Evolutionary conservation across 2,113 vertebrate genomes (phyloP).

Genomic region (Asarcornis scutulata): DNA sequence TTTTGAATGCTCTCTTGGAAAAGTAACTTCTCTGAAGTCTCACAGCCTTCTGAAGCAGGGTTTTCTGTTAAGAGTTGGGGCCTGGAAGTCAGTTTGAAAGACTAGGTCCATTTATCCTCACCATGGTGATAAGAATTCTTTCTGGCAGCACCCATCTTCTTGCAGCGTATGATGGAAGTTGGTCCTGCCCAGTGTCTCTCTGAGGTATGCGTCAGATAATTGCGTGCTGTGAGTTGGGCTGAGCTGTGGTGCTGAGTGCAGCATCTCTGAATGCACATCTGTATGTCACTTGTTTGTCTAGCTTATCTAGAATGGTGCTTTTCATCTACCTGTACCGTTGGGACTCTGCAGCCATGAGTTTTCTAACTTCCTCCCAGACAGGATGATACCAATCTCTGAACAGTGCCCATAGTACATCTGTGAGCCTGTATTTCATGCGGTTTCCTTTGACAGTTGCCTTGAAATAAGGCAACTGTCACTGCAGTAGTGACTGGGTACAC

Average conservation of each 20-base stretch:
- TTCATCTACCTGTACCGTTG: neutral
- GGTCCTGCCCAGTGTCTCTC: neutral
- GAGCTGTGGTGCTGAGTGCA: neutral
- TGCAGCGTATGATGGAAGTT: neutral
- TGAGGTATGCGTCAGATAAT: neutral
- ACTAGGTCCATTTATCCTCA: fast-evolving
- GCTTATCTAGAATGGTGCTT: neutral
- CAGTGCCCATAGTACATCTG: neutral
- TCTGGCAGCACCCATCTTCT: neutral
- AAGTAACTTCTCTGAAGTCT: neutral
- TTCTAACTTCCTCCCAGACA: neutral
- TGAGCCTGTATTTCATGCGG: no score
- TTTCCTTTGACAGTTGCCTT: neutral
- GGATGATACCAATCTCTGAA: neutral
- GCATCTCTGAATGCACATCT: neutral
- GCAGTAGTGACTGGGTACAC: no score
- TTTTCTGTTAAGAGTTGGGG: neutral
- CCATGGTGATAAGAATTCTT: neutral
- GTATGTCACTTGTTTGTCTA: neutral
- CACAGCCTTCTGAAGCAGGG: neutral
- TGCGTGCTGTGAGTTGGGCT: neutral
- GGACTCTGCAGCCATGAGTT: neutral
- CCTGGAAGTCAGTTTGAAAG: neutral
- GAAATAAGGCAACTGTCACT: neutral
- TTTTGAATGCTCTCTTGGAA: neutral